Conservation (phyloP, 2,113 vertebrate species). For the Todiramphus saurophagus region DNA sequence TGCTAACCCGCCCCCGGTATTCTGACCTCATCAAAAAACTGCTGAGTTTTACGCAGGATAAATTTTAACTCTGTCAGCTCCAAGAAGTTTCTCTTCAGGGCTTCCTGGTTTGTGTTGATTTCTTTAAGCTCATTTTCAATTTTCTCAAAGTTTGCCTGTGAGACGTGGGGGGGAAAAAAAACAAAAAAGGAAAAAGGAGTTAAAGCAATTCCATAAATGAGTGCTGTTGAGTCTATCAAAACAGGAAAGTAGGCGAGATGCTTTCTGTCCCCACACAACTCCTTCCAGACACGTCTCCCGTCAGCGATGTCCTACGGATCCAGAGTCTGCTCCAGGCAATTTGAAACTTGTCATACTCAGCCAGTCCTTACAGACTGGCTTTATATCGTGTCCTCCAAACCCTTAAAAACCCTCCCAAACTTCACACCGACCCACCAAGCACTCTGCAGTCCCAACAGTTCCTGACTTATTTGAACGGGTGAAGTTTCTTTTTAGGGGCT, state of each 20-base stretch:
- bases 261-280: fast-evolving
- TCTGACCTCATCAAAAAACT: constrained; percentile 98
- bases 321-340: neutral
- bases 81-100: constrained; percentile 96
- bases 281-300: no score
- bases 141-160: constrained; percentile 97
- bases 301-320: no score
- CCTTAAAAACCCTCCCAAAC: fast-evolving
- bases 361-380: no score
- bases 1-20: constrained; percentile 47
- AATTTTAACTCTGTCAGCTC: constrained; percentile 97
- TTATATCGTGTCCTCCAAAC: neutral
- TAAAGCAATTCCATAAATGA: neutral
- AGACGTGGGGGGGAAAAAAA: neutral
- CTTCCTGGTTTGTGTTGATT: constrained; percentile 99
- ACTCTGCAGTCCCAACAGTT: fast-evolving
- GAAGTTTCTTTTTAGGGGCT: neutral
- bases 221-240: neutral
- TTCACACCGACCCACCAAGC: neutral
- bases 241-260: neutral
- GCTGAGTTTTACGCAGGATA: constrained; percentile 96
- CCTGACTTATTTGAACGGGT: neutral
- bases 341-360: neutral
- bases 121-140: constrained; percentile 98
- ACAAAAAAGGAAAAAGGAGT: neutral